These are phyloP conservation scores for Carterocephalus palaemon DNA, from an alignment of 2,888 invertebrate genomes.

Conservation along the genomic window DNA sequence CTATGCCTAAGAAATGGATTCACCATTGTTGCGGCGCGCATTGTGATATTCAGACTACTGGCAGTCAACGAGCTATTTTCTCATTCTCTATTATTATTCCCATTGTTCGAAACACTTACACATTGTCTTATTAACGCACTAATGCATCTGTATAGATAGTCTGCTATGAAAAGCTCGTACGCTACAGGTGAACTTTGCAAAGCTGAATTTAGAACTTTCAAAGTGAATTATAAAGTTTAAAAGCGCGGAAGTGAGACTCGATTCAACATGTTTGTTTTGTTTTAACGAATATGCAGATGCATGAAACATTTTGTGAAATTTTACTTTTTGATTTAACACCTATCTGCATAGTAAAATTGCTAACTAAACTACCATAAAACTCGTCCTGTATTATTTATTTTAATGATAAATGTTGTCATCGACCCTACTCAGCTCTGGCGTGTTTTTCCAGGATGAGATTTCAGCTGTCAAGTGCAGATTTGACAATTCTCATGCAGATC, in stretches of 20 bases:
- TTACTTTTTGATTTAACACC: too few species aligned
- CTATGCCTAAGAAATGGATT: conserved; percentile 60
- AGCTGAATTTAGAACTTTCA: conserved; percentile 7
- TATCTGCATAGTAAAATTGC: too few species aligned
- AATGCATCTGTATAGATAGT: conserved; percentile 34
- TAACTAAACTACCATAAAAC: too few species aligned
- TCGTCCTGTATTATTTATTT: too few species aligned
- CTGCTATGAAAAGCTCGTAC: conserved; percentile 2
- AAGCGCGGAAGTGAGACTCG: neutral
- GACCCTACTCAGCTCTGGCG: too few species aligned
- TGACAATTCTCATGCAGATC: too few species aligned
- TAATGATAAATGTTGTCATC: too few species aligned
- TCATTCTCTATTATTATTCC: conserved; percentile 71
- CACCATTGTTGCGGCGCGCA: conserved; percentile 64
- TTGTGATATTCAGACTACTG: conserved; percentile 62
- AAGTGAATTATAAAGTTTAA: conserved; percentile 9
- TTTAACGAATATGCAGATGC: neutral
- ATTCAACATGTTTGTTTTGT: neutral
- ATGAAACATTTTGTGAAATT: neutral
- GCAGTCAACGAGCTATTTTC: conserved; percentile 71
- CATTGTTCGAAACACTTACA: conserved; percentile 66
- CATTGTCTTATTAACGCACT: conserved; percentile 45
- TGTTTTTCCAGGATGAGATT: too few species aligned
- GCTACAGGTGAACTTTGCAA: conserved; percentile 12
- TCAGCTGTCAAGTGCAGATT: too few species aligned